A percentile compares a stretch with the other conserved stretches of the same genome.
phyloP scores from a whole-genome alignment of 2,797 vertebrate species.

The Hirundo rustica region DNA sequence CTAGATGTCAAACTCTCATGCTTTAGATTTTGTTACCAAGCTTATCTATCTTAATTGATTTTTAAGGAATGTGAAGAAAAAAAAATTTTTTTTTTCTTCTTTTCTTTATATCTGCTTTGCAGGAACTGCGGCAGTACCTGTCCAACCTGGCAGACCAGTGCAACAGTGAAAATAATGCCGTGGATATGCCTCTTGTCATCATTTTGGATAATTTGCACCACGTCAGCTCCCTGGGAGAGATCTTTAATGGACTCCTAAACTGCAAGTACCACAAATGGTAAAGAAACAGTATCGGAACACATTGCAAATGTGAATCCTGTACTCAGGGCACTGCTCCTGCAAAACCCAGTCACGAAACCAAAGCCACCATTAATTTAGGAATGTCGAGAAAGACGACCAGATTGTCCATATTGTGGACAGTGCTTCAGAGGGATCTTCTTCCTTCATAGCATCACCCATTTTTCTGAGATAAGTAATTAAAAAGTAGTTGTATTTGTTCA shows the following conservation, averaged over 20 bases:
- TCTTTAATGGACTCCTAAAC: conserved; percentile 95
- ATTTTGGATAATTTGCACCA: conserved; percentile 98
- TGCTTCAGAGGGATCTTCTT: not conserved
- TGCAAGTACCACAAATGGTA: conserved; percentile 94
- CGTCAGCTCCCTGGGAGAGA: conserved; percentile 92
- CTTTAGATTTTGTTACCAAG: not conserved
- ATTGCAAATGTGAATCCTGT: not conserved
- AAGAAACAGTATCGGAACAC: not conserved
- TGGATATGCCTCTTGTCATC: conserved; percentile 90
- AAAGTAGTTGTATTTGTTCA: not conserved
- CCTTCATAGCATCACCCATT: not conserved
- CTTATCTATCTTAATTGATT: not conserved
- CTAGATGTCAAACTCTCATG: not conserved
- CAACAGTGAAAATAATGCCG: conserved; percentile 79
- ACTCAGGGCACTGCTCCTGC: not conserved
- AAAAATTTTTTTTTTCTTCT: fast-evolving
- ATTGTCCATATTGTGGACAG: not conserved
- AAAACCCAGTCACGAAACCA: not conserved
- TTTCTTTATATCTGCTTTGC: not conserved
- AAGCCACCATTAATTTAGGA: not conserved
- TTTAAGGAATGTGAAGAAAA: not conserved
- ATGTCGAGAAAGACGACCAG: not conserved
- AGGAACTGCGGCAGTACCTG: conserved; percentile 95
- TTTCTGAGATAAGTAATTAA: not conserved
- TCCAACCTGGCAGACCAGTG: conserved; percentile 94